Evolutionary conservation across 2,888 invertebrate genomes (phyloP), one percentile per base, ranked within the genome.

Genomic region (Drosophila pseudotakahashii): DNA sequence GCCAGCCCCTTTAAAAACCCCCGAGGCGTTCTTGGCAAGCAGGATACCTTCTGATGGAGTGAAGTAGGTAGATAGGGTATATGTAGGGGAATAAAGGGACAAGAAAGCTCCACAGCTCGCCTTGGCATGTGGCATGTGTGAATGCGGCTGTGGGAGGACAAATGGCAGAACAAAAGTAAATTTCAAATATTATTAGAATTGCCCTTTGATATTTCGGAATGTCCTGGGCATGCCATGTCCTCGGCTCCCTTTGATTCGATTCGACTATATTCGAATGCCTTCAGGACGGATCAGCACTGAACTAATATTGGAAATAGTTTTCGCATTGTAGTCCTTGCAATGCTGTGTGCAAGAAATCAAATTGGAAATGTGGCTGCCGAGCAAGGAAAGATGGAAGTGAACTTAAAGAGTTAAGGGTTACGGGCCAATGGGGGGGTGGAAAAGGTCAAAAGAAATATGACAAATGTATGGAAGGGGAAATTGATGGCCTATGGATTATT

Each of bases 131-230:
- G 47, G 62, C 62, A 48, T 63, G 62, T 63, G 62, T 16, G 54
- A 66, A 66, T 61, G 70, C 36, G 53, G 44, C 14, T 36, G 34
- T 30, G 48, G 62, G 34, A 41, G 62, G 44, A 44, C 36, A 61
- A 30, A 16, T 41, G 54, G 62, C 72, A 61, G 60, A 71, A 71
- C 48, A 54, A 71, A 72, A 61, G 72, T 47, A 54, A 47, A 72
- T 63, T 71, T 72, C 63, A 71, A 72, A 71, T 71, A 72, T 71
- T 71, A 71, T 71, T 71, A 71, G 72, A 52, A 72, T 53, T 62
- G 63, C 55, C 63, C 71, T 71, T 71, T 71, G 71, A 71, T 71
- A 72, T 72, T 39, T 45, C 39, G 55, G 55, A 72, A 71, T 71
- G 62, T 57, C 30, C 62, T 42, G 50, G 61, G 36, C 48, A 55